These are phyloP conservation scores for Drosophila diplacantha DNA, from an alignment of 2,888 invertebrate genomes.

Conservation along the genomic window DNA sequence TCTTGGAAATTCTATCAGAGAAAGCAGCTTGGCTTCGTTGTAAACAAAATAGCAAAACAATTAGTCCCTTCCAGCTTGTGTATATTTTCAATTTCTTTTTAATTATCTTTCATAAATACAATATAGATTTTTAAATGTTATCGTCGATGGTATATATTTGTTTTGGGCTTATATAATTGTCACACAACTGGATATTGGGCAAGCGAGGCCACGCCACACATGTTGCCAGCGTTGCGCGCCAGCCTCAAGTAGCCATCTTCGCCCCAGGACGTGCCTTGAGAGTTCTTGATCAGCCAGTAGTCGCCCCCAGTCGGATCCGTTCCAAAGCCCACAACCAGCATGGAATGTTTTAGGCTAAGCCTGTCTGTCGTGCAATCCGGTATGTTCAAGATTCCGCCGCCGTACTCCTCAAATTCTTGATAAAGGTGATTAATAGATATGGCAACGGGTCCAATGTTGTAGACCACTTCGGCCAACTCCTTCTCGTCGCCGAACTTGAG, in stretches of 20 bases:
- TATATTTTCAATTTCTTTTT: not conserved
- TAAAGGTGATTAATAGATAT: constrained; percentile 1
- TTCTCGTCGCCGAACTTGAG: constrained; percentile 10
- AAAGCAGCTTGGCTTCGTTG: not conserved
- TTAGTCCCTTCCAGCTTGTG: not conserved
- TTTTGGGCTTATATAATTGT: not conserved
- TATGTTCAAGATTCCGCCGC: not conserved
- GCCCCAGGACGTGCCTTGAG: constrained; percentile 12
- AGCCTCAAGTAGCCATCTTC: constrained; percentile 8
- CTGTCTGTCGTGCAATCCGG: not conserved
- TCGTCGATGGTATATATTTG: too few species aligned
- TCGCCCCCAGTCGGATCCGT: not conserved
- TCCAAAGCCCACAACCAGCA: constrained; percentile 21
- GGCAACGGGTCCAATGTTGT: constrained; percentile 19
- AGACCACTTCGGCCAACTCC: constrained; percentile 18
- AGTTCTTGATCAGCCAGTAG: constrained; percentile 29
- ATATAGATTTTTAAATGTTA: too few species aligned
- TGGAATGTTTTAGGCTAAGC: not conserved
- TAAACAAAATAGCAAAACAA: not conserved
- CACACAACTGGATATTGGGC: constrained; percentile 16
- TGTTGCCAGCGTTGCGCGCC: constrained; percentile 15
- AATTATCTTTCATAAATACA: not conserved
- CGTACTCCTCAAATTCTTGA: not conserved
- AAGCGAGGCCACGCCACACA: constrained; percentile 20
- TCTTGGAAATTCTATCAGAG: not conserved